A percentile compares a stretch with the other conserved stretches of the same genome.
Evolutionary conservation across 2,888 invertebrate species (phyloP).

Genomic region (Andrena bicolor): DNA sequence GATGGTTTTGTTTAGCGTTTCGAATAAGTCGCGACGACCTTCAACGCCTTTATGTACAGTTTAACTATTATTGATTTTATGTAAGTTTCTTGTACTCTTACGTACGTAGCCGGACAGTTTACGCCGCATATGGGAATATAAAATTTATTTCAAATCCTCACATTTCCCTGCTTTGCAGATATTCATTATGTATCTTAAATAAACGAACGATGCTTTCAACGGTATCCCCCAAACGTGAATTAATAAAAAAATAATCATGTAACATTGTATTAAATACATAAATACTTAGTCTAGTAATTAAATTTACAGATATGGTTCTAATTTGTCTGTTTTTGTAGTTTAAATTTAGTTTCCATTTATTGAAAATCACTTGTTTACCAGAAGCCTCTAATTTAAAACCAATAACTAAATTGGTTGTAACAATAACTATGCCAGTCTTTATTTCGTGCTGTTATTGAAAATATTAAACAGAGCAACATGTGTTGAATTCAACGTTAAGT

Average conservation of each 20-base stretch:
- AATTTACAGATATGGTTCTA: no score
- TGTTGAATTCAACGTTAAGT: background rate
- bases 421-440: no score
- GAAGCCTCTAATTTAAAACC: no score
- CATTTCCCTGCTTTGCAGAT: background rate
- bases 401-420: no score
- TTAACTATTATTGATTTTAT: slow-evolving; percentile 57
- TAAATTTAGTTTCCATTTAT: no score
- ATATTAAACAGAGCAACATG: background rate
- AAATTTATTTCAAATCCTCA: no score
- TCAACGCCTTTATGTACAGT: slow-evolving; percentile 7
- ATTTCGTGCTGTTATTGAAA: background rate
- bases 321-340: no score
- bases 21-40: slow-evolving; percentile 6
- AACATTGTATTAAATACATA: no score
- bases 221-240: no score
- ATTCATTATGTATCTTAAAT: background rate
- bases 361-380: no score
- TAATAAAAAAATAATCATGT: no score
- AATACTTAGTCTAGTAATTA: no score
- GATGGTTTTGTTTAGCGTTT: background rate
- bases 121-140: background rate
- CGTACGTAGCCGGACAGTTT: slow-evolving; percentile 7
- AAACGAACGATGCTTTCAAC: background rate
- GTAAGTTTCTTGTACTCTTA: slow-evolving; percentile 32